Evolutionary conservation across 2,113 vertebrate genomes (phyloP), one percentile per base, ranked within the genome.

Genomic region (Eublepharis macularius): DNA sequence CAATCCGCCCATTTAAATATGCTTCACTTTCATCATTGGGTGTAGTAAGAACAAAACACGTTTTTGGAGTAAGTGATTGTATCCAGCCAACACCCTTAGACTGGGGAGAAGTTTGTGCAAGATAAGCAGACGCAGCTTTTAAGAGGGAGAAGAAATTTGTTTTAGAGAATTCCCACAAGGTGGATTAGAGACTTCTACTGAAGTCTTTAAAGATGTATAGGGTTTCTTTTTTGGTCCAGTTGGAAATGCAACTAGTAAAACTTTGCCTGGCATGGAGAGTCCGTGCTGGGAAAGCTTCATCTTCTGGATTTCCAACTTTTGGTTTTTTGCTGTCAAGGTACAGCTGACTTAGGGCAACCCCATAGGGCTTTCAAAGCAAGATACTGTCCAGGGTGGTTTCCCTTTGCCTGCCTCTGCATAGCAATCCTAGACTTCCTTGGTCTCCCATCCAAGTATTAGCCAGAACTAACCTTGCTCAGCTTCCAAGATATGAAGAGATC

Each of bases 1-100:
- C 12, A 86, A 49, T 51, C 91, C 92, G 92, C 92, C 92, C 91
- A 68, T 54, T 54, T 76, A 69, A 54, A 84, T 69, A n/a, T 3
- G 94, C 90, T 88, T 91, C 87, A 85, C 89, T 94, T 93, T 92
- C 92, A 94, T 92, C 91, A 94, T 88, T 69, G 89, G 89, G 91
- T 90, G 91, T 70, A 86, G 91, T 51, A 90, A 74, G 83, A 77
- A 89, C 84, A 89, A 66, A 90, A 90, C 76, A 87, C 82, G 14
- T 86, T 93, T 92, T 89, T 86, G 90, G 91, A 54, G 82, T 88
- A 90, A 74, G 92, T 86, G 90, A 6, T 92, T 90, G 90, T 41
- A 88, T 89, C 79, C 73, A 82, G 74, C 81, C 87, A 92, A 43
- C 88, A 90, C 91, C 83, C 83, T 54, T 92, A 89, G 94, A 90